Percentiles rank a stretch among this genome's conserved stretches.
These are phyloP conservation scores for Catocala nupta DNA, from an alignment of 2,888 invertebrate genomes.

Conservation along the genomic window DNA sequence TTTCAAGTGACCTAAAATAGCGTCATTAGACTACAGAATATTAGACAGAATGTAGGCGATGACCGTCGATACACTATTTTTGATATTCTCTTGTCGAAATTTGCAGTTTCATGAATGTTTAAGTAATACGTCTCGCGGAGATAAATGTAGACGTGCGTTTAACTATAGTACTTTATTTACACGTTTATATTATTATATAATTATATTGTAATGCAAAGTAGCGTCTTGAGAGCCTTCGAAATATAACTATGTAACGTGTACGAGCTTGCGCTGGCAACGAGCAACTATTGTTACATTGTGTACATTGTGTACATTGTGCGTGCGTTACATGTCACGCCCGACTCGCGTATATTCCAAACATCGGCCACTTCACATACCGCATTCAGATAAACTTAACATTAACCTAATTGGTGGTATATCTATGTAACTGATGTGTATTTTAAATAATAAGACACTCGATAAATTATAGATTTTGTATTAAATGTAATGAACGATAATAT, in stretches of 20 bases:
- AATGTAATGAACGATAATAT: slow-evolving; percentile 58
- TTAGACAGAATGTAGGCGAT: slow-evolving; percentile 81
- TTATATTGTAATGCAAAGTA: slow-evolving; percentile 81
- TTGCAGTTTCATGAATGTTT: slow-evolving; percentile 81
- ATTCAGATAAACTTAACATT: slow-evolving; percentile 47
- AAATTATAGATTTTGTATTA: slow-evolving; percentile 47
- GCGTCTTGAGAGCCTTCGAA: slow-evolving; percentile 79
- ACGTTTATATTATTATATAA: slow-evolving; percentile 76
- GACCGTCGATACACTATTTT: slow-evolving; percentile 85
- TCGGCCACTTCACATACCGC: slow-evolving; percentile 55
- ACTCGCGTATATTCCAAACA: slow-evolving; percentile 29
- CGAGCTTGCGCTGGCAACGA: slow-evolving; percentile 73
- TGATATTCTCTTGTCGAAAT: slow-evolving; percentile 88
- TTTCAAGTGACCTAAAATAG: slow-evolving; percentile 79
- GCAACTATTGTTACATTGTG: too few relatives aligned
- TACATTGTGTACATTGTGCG: slow-evolving; percentile 26
- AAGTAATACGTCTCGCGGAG: slow-evolving; percentile 70
- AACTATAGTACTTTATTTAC: slow-evolving; percentile 86
- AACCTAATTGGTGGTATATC: slow-evolving; percentile 13
- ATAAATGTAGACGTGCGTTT: slow-evolving; percentile 76
- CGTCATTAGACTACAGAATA: slow-evolving; percentile 80
- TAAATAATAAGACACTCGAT: slow-evolving; percentile 24
- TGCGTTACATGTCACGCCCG: slow-evolving; percentile 15
- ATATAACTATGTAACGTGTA: slow-evolving; percentile 69
- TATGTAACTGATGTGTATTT: slow-evolving; percentile 10